Base-by-base conservation (phyloP, 2,888 invertebrate genomes). In the Ectemnius lituratus region DNA sequence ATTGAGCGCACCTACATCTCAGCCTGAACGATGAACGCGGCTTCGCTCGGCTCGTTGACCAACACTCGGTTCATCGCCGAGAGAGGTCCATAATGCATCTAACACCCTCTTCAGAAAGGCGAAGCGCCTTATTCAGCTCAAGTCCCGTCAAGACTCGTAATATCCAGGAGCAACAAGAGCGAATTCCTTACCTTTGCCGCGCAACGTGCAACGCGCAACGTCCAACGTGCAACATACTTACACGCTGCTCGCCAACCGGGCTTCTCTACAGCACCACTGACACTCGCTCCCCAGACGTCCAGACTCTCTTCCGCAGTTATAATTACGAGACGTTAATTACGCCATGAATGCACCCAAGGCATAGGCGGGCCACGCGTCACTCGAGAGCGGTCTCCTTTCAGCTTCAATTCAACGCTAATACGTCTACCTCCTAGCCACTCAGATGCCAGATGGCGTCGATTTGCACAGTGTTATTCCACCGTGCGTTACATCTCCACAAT, bases 251-350 rank as follows among this genome's bases (percentile, higher is more conserved):
- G 68, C 60, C 65, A 61, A 60, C 72, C 60, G 13, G 20, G n/a
- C n/a, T n/a, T n/a, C n/a, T n/a, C n/a, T 2, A 20, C 20, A 49
- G 45, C 28, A 45, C 66, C 23, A 23, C 23, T 23, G 23, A 23
- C 23, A 23, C 61, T 57, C 67, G 67, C 64, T 58, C 71, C 60
- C 73, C 63, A 71, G 73, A 76, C 71, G 80, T 75, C 80, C 78
- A 73, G 73, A 71, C 70, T 79, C 70, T 74, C 61, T 76, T 81
- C 76, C 78, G 76, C 69, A 76, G 75, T 77, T 81, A 87, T 87
- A 88, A 88, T 87, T 87, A 82, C 85, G 81, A 84, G 84, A 87
- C 86, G 85, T 88, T 88, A 88, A 88, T 88, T 88, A 86, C 84
- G 81, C 80, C 79, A 82, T 86, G 86, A 87, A 87, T 87, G 71